These are phyloP conservation scores for Notoglanidium macrostoma DNA, from an alignment of 2,797 vertebrate genomes.

Conservation along the genomic window DNA sequence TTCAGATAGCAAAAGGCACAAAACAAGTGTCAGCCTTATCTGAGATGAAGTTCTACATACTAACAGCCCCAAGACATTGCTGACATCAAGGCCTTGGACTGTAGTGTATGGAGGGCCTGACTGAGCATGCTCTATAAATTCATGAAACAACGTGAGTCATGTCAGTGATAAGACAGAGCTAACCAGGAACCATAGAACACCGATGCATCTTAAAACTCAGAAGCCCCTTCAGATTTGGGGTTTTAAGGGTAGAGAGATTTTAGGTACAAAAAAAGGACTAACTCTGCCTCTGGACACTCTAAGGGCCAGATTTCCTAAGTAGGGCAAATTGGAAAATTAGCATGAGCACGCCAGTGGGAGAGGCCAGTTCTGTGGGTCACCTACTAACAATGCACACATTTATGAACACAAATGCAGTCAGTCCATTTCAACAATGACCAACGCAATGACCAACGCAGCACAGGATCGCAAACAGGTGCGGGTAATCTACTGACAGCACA, in stretches of 20 bases:
- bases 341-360: no score
- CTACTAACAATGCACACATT: no score
- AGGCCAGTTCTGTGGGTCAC: no score
- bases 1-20: background rate
- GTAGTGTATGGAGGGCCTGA: background rate
- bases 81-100: slow-evolving; percentile 1
- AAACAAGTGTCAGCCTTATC: slow-evolving; percentile 9
- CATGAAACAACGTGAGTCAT: background rate
- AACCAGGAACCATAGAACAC: slow-evolving; percentile 5
- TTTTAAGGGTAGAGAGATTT: background rate
- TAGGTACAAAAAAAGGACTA: slow-evolving; percentile 48
- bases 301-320: slow-evolving; percentile 13
- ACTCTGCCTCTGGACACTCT: slow-evolving; percentile 66
- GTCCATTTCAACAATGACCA: no score
- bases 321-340: no score
- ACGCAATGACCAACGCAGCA: no score
- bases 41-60: background rate
- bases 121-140: background rate
- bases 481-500: no score
- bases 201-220: slow-evolving; percentile 65
- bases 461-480: no score
- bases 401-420: no score
- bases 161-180: background rate
- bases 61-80: background rate
- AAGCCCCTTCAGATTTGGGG: slow-evolving; percentile 59